Conservation (phyloP, 2,797 vertebrate species). For the Synanceia verrucosa region DNA sequence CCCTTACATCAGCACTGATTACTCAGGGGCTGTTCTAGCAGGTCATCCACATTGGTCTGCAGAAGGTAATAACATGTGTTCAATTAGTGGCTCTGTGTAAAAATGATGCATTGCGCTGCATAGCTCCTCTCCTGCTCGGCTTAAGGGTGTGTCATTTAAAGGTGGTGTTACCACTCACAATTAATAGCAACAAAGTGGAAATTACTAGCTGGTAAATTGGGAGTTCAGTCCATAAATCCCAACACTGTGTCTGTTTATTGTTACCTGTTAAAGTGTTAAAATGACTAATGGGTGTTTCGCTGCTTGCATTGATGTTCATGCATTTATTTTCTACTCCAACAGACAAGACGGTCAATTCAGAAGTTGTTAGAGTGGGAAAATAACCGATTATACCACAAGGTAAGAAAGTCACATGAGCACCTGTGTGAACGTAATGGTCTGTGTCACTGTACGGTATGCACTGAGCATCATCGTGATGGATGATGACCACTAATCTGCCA, state of each 20-base stretch:
- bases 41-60: conserved; percentile 49
- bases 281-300: conserved; percentile 37
- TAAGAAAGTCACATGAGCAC: conserved; percentile 75
- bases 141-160: conserved; percentile 67
- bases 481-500: conserved; percentile 63
- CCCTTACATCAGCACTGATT: conserved; percentile 66
- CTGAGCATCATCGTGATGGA: conserved; percentile 48
- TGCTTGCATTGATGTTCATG: conserved; percentile 13
- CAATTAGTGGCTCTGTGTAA: conserved; percentile 72
- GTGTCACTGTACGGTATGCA: conserved; percentile 37
- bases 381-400: conserved; percentile 99
- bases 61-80: conserved; percentile 63
- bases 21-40: conserved; percentile 66
- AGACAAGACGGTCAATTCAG: conserved; percentile 98
- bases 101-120: conserved; percentile 52
- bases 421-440: conserved; percentile 51
- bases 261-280: conserved; percentile 65
- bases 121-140: conserved; percentile 42
- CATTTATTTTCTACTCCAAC: conserved; percentile 45
- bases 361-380: conserved; percentile 99
- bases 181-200: conserved; percentile 77
- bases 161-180: conserved; percentile 63
- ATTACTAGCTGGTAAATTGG: conserved; percentile 80
- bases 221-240: conserved; percentile 80
- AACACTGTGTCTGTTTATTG: conserved; percentile 60